Evolutionary conservation across 2,888 invertebrate species (phyloP).

Genomic region (Argyresthia albistria): DNA sequence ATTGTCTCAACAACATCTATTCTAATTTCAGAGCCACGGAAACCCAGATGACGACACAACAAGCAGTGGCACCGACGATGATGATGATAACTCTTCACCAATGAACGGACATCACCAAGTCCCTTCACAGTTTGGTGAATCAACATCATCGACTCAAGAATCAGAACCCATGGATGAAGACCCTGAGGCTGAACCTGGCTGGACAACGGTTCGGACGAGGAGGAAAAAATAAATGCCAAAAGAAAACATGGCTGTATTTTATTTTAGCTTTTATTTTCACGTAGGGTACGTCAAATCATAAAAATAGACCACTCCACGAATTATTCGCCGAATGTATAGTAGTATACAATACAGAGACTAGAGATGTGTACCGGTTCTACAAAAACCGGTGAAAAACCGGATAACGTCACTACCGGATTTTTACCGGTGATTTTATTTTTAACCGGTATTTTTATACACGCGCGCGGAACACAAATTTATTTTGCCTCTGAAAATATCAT

Average conservation of each 20-base stretch:
- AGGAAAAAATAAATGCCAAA: slow-evolving; percentile 54
- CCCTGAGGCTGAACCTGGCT: slow-evolving; percentile 75
- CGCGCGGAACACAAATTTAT: too few species aligned
- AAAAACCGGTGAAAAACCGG: too few species aligned
- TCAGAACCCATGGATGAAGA: slow-evolving; percentile 59
- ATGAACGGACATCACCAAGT: slow-evolving; percentile 22
- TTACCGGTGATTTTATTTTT: too few species aligned
- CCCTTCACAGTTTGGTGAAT: slow-evolving; percentile 25
- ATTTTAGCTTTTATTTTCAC: neutral
- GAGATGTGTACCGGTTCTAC: too few species aligned
- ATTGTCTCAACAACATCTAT: neutral
- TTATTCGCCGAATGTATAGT: too few species aligned
- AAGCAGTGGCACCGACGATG: slow-evolving; percentile 37
- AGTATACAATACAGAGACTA: too few species aligned
- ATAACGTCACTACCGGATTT: too few species aligned
- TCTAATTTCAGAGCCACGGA: slow-evolving; percentile 44
- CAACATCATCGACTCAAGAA: slow-evolving; percentile 9
- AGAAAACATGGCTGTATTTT: too few species aligned
- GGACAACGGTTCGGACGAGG: slow-evolving; percentile 74
- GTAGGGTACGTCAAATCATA: too few species aligned
- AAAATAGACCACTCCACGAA: too few species aligned
- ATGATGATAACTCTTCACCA: slow-evolving; percentile 22
- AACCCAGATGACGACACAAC: slow-evolving; percentile 63
- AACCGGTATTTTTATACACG: too few species aligned
- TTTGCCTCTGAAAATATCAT: too few species aligned